phyloP scores from a whole-genome alignment of 2,888 invertebrate genomes.

The Drosophila gaucha region DNA sequence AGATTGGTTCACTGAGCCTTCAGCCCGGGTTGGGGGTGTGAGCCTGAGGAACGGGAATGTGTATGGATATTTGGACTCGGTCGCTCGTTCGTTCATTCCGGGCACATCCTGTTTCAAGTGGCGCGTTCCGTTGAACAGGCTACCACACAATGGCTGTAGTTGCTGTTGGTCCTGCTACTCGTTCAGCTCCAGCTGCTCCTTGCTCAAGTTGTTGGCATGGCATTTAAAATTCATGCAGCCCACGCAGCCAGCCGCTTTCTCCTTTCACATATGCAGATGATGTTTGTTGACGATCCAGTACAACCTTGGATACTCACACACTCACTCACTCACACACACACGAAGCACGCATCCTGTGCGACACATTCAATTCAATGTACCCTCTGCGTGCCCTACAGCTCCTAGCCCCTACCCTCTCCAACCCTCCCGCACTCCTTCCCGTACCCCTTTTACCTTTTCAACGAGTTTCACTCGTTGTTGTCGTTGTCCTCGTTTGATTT shows the following conservation, averaged over 20 bases:
- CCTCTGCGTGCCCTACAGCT: constrained; percentile 36
- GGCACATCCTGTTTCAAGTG: constrained; percentile 69
- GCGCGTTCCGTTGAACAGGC: constrained; percentile 56
- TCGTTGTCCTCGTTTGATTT: constrained; percentile 58
- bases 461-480: constrained; percentile 41
- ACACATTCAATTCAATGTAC: constrained; percentile 69
- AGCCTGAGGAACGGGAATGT: background rate
- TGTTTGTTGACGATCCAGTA: constrained; percentile 48
- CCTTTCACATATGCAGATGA: constrained; percentile 68
- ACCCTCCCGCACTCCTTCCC: background rate
- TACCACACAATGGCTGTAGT: constrained; percentile 40
- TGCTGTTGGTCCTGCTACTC: constrained; percentile 13
- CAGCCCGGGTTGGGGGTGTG: background rate
- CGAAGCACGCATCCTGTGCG: constrained; percentile 74
- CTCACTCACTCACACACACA: constrained; percentile 47
- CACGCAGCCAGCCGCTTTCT: constrained; percentile 47
- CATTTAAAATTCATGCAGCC: constrained; percentile 73
- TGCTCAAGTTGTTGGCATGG: constrained; percentile 46
- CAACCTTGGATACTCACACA: constrained; percentile 41
- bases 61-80: background rate
- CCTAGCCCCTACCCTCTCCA: constrained; percentile 3
- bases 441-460: constrained; percentile 68
- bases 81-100: constrained; percentile 20
- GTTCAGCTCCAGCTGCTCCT: constrained; percentile 27
- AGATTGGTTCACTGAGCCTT: constrained; percentile 31